Percentiles rank a stretch among this genome's conserved stretches.
These are phyloP conservation scores for Embidobia sp. DNA, from an alignment of 2,888 invertebrate genomes.

Conservation along the genomic window DNA sequence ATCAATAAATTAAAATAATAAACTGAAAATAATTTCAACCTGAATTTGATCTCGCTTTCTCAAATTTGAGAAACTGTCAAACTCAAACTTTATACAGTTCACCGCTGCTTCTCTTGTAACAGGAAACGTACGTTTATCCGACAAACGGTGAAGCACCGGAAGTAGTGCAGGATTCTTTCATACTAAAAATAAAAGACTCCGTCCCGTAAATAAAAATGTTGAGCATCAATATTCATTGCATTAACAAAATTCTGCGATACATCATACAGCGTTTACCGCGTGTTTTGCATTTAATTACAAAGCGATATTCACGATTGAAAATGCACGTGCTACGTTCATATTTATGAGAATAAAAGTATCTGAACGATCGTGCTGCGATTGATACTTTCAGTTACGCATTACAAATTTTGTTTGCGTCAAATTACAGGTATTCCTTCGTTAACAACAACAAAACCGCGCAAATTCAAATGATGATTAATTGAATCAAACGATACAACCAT, in stretches of 20 bases:
- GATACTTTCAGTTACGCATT: conserved; percentile 31
- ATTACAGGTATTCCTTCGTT: conserved; percentile 14
- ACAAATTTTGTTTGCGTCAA: conserved; percentile 21
- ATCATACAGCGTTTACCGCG: background rate
- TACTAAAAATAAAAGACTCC: too few relatives aligned
- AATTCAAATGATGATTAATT: too few relatives aligned
- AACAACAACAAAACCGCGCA: too few relatives aligned
- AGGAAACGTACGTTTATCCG: conserved; percentile 22
- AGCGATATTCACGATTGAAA: conserved; percentile 1
- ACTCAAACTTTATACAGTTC: too few relatives aligned
- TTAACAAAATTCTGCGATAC: background rate
- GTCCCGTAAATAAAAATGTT: too few relatives aligned
- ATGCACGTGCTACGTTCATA: background rate
- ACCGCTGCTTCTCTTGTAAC: conserved; percentile 14
- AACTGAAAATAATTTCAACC: too few relatives aligned
- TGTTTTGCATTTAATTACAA: conserved; percentile 11
- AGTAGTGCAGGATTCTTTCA: too few relatives aligned
- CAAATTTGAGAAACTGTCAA: too few relatives aligned
- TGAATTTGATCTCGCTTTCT: too few relatives aligned
- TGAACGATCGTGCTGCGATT: conserved; percentile 23
- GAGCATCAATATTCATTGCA: conserved; percentile 1
- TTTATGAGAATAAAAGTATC: conserved; percentile 22
- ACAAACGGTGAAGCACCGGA: conserved; percentile 1
- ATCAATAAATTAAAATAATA: too few relatives aligned
- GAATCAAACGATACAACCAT: too few relatives aligned